These are phyloP conservation scores for Diarsia rubi DNA, from an alignment of 2,888 invertebrate genomes.

Conservation along the genomic window DNA sequence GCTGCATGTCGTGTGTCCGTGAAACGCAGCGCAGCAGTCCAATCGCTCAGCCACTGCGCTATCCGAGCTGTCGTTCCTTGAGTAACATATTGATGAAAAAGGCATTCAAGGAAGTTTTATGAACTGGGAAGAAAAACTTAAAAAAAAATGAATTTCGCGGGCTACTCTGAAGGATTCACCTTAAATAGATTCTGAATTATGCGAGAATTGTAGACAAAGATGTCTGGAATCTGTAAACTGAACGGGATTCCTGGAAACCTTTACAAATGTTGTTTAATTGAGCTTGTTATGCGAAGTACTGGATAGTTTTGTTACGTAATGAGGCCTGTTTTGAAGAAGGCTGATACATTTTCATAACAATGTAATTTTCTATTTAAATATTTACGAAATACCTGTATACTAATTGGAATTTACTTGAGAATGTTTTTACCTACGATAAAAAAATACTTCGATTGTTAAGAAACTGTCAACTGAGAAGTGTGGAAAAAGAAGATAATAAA, in stretches of 20 bases:
- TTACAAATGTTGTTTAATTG: background rate
- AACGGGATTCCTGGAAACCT: slow-evolving; percentile 6
- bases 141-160: no score
- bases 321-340: background rate
- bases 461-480: background rate
- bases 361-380: background rate
- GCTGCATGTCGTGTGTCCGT: no score
- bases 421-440: background rate
- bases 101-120: no score
- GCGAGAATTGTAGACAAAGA: slow-evolving; percentile 29
- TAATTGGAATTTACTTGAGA: background rate
- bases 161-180: no score
- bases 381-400: background rate
- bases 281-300: background rate
- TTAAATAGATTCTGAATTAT: slow-evolving; percentile 51
- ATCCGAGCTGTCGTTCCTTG: no score
- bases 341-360: no score
- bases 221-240: slow-evolving; percentile 16
- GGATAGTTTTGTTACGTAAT: background rate
- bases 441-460: background rate
- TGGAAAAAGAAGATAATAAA: background rate
- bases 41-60: no score
- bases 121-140: no score
- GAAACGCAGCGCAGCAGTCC: no score
- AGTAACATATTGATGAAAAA: no score